Base-by-base conservation (phyloP, 2,113 vertebrate genomes). In the Probosciger aterrimus region DNA sequence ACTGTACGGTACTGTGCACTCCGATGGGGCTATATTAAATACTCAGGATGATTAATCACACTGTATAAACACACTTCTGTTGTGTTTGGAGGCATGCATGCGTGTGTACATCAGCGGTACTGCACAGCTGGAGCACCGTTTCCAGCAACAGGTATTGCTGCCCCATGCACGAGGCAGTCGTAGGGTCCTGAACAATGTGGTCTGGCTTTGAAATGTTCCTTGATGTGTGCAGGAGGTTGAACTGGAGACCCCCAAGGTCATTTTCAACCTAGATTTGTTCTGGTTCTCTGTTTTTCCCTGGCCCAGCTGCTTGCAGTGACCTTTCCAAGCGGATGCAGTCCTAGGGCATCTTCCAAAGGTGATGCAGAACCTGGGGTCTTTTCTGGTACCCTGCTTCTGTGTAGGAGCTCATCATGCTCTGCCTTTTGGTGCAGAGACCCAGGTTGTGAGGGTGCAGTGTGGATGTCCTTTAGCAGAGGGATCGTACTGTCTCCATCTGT, bases 1-100 rank as follows among this genome's bases (percentile, higher is more conserved):
- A 46, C 90, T 86, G 92, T 90, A 93, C 83, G 62, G 83, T 3
- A 15, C 93, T 52, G 74, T 68, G 94, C 89, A 5, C 81, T 28
- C 90, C 0, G 7, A 97, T 90, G 94, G 95, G 92, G 93, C 94
- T 95, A 65, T 46, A 71, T 92, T 16, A 94, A 96, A 90, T 39
- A 44, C 90, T 84, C 55, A 1, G 86, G 47, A 22, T 84, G 94
- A 95, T 96, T 88, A 59, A 96, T 95, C 69, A 69, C 92, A 20
- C 35, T 9, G 57, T 22, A 39, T 43, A 92, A 95, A 81, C 76
- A 52, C 86, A 17, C 50, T 81, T 5, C 7, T 78, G 88, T n/a
- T 20, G 85, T 71, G 71, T 57, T 63, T 59, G 73, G 63, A 31
- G 95, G 62, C 4, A 1, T 37, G 68, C 47, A 46, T 33, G 18